Evolutionary conservation across 2,113 vertebrate species (phyloP).

Genomic region (Atherinomorus stipes): DNA sequence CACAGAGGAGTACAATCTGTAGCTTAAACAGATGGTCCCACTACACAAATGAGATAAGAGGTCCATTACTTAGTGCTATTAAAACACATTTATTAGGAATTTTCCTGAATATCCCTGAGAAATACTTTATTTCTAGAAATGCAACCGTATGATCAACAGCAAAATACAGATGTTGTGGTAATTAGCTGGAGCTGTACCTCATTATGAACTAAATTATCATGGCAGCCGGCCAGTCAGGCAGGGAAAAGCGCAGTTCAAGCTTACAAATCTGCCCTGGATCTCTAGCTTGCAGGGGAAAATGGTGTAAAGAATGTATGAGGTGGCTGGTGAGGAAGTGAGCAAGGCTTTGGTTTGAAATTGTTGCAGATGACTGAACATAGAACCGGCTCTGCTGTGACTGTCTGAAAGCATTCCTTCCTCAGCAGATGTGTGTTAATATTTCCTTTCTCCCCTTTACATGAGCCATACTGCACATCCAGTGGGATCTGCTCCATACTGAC

Average conservation of each 20-base stretch:
- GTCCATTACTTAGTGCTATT: conserved; percentile 61
- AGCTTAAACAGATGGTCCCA: conserved; percentile 72
- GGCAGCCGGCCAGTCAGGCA: conserved; percentile 55
- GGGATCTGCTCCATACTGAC: conserved; percentile 44
- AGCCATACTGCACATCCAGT: conserved; percentile 55
- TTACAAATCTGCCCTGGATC: conserved; percentile 49
- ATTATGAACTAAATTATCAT: conserved; percentile 72
- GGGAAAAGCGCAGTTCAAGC: conserved; percentile 44
- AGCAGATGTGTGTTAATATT: conserved; percentile 49
- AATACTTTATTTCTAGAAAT: conserved; percentile 35
- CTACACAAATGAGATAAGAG: conserved; percentile 62
- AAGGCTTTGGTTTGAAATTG: conserved; percentile 38
- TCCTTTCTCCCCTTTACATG: conserved; percentile 36
- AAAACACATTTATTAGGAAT: conserved; percentile 52
- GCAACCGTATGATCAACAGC: conserved; percentile 52
- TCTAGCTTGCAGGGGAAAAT: not conserved
- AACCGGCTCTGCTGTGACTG: conserved; percentile 33
- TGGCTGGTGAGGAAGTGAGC: conserved; percentile 19
- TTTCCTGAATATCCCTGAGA: conserved; percentile 40
- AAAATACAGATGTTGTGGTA: conserved; percentile 64
- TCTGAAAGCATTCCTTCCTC: conserved; percentile 31
- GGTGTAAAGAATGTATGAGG: conserved; percentile 50
- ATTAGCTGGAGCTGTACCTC: conserved; percentile 75
- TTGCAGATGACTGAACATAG: conserved; percentile 42
- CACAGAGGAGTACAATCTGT: conserved; percentile 62